phyloP scores from a whole-genome alignment of 2,797 vertebrate genomes.

The Rhinophrynus dorsalis region DNA sequence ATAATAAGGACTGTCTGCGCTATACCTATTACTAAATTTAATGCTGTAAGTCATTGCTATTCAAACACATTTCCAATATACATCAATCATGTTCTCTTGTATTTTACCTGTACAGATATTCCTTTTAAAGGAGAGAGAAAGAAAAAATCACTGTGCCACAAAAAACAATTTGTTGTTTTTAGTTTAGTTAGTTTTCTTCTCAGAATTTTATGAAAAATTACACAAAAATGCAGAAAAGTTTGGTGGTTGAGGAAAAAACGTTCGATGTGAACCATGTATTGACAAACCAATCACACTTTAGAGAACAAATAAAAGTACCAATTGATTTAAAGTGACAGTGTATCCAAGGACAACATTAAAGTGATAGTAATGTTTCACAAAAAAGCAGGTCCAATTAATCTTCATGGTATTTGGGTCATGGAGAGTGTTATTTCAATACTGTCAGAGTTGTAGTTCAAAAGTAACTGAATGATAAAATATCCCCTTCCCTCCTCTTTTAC shows the following conservation, averaged over 20 bases:
- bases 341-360: too few species aligned
- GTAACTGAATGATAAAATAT: too few species aligned
- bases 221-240: not conserved
- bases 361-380: too few species aligned
- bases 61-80: slow-evolving; percentile 23
- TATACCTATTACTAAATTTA: slow-evolving; percentile 40
- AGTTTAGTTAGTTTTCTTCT: not conserved
- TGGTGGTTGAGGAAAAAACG: not conserved
- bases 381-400: too few species aligned
- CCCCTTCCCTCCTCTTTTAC: too few species aligned
- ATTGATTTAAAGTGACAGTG: not conserved
- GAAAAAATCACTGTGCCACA: not conserved
- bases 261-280: not conserved
- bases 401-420: too few species aligned
- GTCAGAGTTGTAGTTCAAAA: too few species aligned
- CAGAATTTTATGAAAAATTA: slow-evolving; percentile 3
- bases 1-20: slow-evolving; percentile 34
- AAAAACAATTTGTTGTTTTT: not conserved
- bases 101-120: not conserved
- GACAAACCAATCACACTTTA: not conserved
- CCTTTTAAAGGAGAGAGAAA: not conserved
- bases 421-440: too few species aligned
- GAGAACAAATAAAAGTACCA: not conserved
- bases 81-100: slow-evolving; percentile 14
- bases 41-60: slow-evolving; percentile 37